These are phyloP conservation scores for Amiota minor DNA, from an alignment of 2,888 invertebrate genomes.

Conservation along the genomic window DNA sequence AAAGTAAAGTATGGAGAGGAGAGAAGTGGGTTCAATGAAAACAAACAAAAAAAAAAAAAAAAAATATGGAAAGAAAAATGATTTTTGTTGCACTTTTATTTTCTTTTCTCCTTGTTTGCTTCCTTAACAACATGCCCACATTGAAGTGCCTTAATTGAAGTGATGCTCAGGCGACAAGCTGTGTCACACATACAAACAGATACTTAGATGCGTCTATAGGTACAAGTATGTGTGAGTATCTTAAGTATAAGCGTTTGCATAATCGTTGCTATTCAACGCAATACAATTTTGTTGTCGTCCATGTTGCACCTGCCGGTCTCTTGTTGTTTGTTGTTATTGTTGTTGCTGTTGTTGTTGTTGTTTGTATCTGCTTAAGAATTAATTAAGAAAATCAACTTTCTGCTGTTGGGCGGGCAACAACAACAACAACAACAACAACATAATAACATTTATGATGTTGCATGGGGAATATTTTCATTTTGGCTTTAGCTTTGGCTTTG, in stretches of 20 bases:
- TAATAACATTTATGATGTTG: background rate
- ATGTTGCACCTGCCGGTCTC: background rate
- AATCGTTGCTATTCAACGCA: slow-evolving; percentile 4
- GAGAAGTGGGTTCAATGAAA: background rate
- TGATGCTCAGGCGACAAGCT: slow-evolving; percentile 51
- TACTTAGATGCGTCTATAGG: background rate
- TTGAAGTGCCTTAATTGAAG: slow-evolving; percentile 60
- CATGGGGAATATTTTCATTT: background rate
- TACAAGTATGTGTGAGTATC: slow-evolving; percentile 5
- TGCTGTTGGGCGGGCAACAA: slow-evolving; percentile 31
- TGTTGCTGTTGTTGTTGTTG: background rate
- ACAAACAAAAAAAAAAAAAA: background rate
- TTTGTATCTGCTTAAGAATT: slow-evolving; percentile 43
- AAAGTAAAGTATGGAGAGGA: slow-evolving; percentile 29
- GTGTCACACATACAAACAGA: slow-evolving; percentile 11
- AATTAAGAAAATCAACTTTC: slow-evolving; percentile 55
- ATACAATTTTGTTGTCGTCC: slow-evolving; percentile 29
- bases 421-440: slow-evolving; percentile 32
- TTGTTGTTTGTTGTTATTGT: background rate
- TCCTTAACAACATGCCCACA: slow-evolving; percentile 8
- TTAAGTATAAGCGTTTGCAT: slow-evolving; percentile 25
- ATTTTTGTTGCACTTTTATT: slow-evolving; percentile 15
- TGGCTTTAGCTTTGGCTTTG: slow-evolving; percentile 1
- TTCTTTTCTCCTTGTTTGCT: slow-evolving; percentile 16
- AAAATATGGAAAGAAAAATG: background rate